Base-by-base conservation (phyloP, 1,140 invertebrate species). In the Drosophila azteca region DNA sequence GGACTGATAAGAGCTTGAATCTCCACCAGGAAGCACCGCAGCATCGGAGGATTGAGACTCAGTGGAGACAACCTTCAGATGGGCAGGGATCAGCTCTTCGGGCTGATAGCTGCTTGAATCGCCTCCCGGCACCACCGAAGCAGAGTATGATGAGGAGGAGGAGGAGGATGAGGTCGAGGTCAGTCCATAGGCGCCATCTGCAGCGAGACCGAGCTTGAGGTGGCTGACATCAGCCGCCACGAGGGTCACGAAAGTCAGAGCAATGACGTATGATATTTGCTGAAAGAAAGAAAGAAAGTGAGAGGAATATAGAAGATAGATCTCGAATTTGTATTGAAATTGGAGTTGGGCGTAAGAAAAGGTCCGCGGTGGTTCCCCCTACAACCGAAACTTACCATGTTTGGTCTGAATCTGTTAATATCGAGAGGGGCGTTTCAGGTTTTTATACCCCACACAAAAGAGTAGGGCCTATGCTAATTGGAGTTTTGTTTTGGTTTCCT, bases 171-270 rank as follows among this genome's bases (percentile, higher is more conserved):
- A 39, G 26, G 71, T 46, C 7, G 62, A 11, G 15, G 68, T 53
- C 24, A 60, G 31, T 20, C 63, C 61, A 55, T 87, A 88, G 55
- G 50, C 80, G 8, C 76, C 80, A 22, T 81, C 82, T 6, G 50
- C 53, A 43, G 49, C 43, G 7, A 74, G 62, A 24, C 67, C 72
- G 20, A 66, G 35, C 9, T 61, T 63, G 5, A 90, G 69, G 44
- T 90, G 89, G 50, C 78, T 90, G 26, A 90, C 89, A 67, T 90
- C 89, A 22, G 83, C 88, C 24, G 69, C 52, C 11, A 59, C 89
- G 2, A 70, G 20, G 51, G 83, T 68, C 17, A 79, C 6, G 5
- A 90, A 29, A 8, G 79, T 71, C 58, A 90, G 58, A 2, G 81
- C 49, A 52, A 82, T 75, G 62, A 90, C 44, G 52, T 63, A 78